Evolutionary conservation across 2,888 invertebrate genomes (phyloP), one percentile per base, ranked within the genome.

Genomic region (Epirrita christyi): DNA sequence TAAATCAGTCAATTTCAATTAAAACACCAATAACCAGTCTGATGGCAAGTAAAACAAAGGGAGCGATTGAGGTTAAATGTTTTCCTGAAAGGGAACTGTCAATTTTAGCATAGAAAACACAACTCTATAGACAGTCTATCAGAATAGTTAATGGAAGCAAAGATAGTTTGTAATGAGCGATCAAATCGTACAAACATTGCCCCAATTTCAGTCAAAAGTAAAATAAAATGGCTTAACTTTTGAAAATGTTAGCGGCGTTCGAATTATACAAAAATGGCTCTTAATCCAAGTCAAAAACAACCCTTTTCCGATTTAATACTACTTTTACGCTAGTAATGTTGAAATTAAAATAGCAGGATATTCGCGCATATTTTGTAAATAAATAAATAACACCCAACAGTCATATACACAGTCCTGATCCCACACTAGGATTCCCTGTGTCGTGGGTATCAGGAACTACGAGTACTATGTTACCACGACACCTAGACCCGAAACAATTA

Each of bases 1-100:
- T 71, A 69, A 72, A 71, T 75, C 70, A 64, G 66, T 67, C 68
- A 67, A 52, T 61, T 70, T 70, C 70, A 76, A 74, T 74, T 71
- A 71, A 52, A 38, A 60, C 50, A 70, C 58, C 71, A 68, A 71
- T 68, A 59, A 43, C 36, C 42, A 61, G 60, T 64, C 51, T 46
- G 55, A 51, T 54, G 51, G 29, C 34, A 45, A 54, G 13, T 34
- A 27, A 56, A 59, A 63, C 55, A 51, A 57, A 57, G 50, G 48
- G 53, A 38, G 45, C 6, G 48, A 54, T 27, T 56, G 45, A 38
- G 64, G 68, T 71, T 72, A 68, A 74, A 73, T 61, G 64, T 67
- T 65, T 61, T 60, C 53, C 65, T 59, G 13, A 44, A 44, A 54
- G 55, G 52, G 50, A 60, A 43, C 28, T 42, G 29, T 21, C 52